Evolutionary conservation across 1,140 invertebrate genomes (phyloP).

Genomic region (Belonocnema kinseyi): DNA sequence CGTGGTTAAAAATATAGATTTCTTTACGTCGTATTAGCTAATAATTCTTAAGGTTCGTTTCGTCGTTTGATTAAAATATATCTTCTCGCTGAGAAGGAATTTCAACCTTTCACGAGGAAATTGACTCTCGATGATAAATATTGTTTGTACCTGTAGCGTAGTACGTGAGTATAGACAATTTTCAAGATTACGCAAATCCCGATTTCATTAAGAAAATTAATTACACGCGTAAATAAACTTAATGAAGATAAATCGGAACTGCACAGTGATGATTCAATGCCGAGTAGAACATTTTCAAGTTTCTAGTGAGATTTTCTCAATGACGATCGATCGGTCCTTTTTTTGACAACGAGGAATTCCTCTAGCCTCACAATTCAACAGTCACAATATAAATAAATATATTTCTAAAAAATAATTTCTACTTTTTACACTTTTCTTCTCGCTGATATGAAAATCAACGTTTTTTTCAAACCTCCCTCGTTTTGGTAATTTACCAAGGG

Average conservation of each 20-base stretch:
- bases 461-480: too few relatives aligned
- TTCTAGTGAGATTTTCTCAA: not conserved
- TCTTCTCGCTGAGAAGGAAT: not conserved
- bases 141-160: too few relatives aligned
- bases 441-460: too few relatives aligned
- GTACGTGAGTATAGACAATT: too few relatives aligned
- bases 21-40: conserved; percentile 6
- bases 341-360: not conserved
- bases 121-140: too few relatives aligned
- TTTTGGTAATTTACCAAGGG: too few relatives aligned
- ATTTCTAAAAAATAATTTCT: not conserved
- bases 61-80: conserved; percentile 25
- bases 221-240: too few relatives aligned
- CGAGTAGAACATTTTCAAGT: not conserved
- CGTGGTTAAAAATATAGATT: conserved; percentile 35
- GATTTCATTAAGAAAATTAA: too few relatives aligned
- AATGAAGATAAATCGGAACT: not conserved
- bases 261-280: not conserved
- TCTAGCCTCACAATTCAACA: conserved; percentile 2
- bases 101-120: not conserved
- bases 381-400: conserved; percentile 15
- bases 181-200: too few relatives aligned
- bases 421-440: too few relatives aligned
- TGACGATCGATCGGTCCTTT: too few relatives aligned
- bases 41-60: conserved; percentile 37